These are phyloP conservation scores for Sakesphorus luctuosus DNA, from an alignment of 2,113 vertebrate genomes.

Conservation along the genomic window DNA sequence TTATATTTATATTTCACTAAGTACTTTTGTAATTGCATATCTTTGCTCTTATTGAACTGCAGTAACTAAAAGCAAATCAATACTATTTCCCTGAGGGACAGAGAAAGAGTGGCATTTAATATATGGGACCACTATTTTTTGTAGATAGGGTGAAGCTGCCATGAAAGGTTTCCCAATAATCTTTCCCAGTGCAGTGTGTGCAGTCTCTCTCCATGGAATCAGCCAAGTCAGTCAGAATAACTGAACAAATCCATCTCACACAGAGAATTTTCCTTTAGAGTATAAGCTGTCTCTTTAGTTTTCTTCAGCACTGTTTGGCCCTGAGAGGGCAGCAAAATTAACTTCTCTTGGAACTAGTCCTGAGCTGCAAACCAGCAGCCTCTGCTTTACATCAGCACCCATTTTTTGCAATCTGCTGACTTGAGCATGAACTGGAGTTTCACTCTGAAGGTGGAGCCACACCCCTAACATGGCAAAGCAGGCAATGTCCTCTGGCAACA, in stretches of 20 bases:
- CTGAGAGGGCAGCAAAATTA: background rate
- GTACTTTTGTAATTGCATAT: background rate
- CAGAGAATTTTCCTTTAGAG: background rate
- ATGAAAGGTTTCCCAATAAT: background rate
- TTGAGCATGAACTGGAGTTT: background rate
- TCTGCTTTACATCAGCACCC: background rate
- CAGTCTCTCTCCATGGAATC: background rate
- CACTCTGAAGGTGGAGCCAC: background rate
- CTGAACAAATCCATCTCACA: background rate
- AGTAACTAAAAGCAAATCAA: conserved; percentile 38
- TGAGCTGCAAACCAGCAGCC: background rate
- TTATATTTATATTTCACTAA: background rate
- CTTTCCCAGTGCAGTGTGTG: background rate
- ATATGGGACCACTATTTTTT: background rate
- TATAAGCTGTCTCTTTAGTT: background rate
- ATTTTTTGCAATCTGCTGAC: background rate
- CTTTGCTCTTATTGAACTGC: background rate
- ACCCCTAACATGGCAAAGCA: background rate
- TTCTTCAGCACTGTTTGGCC: background rate
- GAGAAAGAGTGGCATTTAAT: background rate
- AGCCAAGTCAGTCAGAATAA: background rate
- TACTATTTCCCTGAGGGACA: background rate
- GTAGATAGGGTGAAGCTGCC: background rate
- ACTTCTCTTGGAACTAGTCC: background rate
- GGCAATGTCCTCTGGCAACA: background rate